phyloP scores from a whole-genome alignment of 2,888 invertebrate species.

The Polia nebulosa region DNA sequence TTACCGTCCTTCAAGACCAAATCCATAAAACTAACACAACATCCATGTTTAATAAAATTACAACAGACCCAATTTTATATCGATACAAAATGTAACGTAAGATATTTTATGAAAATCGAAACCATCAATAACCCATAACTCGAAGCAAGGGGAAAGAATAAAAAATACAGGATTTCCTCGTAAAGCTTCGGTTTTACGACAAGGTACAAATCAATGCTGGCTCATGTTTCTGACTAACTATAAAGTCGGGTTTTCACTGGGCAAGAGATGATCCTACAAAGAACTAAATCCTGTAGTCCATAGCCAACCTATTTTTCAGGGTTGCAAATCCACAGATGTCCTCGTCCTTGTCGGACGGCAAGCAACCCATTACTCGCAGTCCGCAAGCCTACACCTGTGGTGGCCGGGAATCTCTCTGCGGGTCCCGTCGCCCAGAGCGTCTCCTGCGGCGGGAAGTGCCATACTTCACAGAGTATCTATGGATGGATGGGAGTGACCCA shows the following conservation, averaged over 20 bases:
- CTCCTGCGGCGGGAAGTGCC: too few species aligned
- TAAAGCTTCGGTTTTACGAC: slow-evolving; percentile 56
- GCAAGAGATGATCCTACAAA: not conserved
- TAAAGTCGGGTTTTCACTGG: not conserved
- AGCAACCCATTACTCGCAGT: too few species aligned
- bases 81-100: slow-evolving; percentile 42
- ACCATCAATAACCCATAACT: slow-evolving; percentile 52
- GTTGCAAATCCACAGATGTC: too few species aligned
- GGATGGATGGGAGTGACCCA: too few species aligned
- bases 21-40: slow-evolving; percentile 18
- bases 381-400: too few species aligned
- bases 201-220: slow-evolving; percentile 40
- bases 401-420: too few species aligned
- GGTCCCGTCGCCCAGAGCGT: too few species aligned
- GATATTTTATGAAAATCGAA: slow-evolving; percentile 59
- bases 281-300: too few species aligned
- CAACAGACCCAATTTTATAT: slow-evolving; percentile 33
- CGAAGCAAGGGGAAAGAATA: slow-evolving; percentile 37
- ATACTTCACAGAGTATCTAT: too few species aligned
- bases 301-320: too few species aligned
- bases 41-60: slow-evolving; percentile 42
- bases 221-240: slow-evolving; percentile 37
- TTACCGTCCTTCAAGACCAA: not conserved
- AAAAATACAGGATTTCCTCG: slow-evolving; percentile 52
- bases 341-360: too few species aligned